A percentile compares a stretch with the other conserved stretches of the same genome.
phyloP scores from a whole-genome alignment of 1,140 invertebrate genomes.

The Eurosta solidaginis region DNA sequence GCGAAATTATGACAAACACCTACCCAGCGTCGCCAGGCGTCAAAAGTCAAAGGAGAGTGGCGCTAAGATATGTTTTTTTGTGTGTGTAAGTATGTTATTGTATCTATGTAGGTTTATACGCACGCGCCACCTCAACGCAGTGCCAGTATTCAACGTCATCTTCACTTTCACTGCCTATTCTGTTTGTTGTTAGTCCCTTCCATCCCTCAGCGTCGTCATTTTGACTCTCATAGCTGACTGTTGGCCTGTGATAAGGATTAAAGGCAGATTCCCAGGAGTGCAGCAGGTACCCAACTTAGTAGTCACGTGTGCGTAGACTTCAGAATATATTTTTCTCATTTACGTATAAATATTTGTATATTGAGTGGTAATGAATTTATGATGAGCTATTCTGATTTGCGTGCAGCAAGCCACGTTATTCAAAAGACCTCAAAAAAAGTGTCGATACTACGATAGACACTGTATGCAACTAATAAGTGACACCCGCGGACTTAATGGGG shows the following conservation, averaged over 20 bases:
- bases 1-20: slow-evolving; percentile 32
- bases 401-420: no score
- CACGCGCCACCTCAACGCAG: not conserved
- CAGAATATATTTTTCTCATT: not conserved
- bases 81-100: not conserved
- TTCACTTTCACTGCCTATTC: not conserved
- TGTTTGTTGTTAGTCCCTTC: not conserved
- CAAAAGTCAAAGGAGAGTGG: slow-evolving; percentile 31
- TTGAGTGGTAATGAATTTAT: slow-evolving; percentile 30
- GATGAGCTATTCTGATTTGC: slow-evolving; percentile 22
- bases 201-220: not conserved
- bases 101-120: not conserved
- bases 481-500: no score
- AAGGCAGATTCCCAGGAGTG: slow-evolving; percentile 24
- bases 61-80: not conserved
- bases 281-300: not conserved
- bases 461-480: no score
- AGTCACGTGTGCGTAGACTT: not conserved
- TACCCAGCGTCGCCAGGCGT: not conserved
- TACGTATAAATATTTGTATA: not conserved
- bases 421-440: no score
- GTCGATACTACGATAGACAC: no score
- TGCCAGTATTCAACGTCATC: no score
- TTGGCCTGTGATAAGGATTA: slow-evolving; percentile 33
- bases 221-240: not conserved